Conservation (phyloP, 2,888 invertebrate species). For the Scaptomyza polygonia region DNA sequence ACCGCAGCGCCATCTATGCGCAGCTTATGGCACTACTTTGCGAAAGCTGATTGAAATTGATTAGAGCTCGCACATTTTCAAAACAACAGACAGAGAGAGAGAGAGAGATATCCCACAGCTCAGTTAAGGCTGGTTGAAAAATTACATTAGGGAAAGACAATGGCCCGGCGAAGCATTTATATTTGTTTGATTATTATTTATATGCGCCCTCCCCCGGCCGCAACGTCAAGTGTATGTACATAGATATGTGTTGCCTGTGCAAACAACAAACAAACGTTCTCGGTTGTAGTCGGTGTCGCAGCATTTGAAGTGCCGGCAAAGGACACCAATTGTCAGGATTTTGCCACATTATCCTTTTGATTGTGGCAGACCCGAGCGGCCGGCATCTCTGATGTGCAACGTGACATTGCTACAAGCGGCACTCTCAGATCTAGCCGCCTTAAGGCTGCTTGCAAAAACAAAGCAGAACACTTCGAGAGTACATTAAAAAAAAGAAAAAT, state of each 20-base stretch:
- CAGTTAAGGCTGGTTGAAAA: slow-evolving; percentile 37
- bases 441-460: slow-evolving; percentile 57
- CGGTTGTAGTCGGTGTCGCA: slow-evolving; percentile 30
- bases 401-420: slow-evolving; percentile 74
- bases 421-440: slow-evolving; percentile 62
- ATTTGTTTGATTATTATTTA: slow-evolving; percentile 75
- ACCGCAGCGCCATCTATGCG: slow-evolving; percentile 56
- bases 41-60: slow-evolving; percentile 52
- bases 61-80: slow-evolving; percentile 13
- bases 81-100: too few relatives aligned
- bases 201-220: slow-evolving; percentile 61
- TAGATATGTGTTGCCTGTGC: slow-evolving; percentile 43
- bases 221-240: slow-evolving; percentile 60
- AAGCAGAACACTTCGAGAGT: slow-evolving; percentile 31
- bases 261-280: slow-evolving; percentile 63
- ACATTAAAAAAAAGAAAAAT: slow-evolving; percentile 45
- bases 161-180: slow-evolving; percentile 37
- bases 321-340: slow-evolving; percentile 78
- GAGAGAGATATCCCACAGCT: slow-evolving; percentile 13
- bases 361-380: slow-evolving; percentile 53
- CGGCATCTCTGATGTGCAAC: slow-evolving; percentile 67
- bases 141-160: slow-evolving; percentile 51
- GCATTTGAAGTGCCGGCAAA: slow-evolving; percentile 71
- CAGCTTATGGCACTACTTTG: slow-evolving; percentile 34
- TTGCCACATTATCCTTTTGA: slow-evolving; percentile 80